Evolutionary conservation across 2,888 invertebrate genomes (phyloP), one percentile per base, ranked within the genome.

Genomic region (Drosophila pseudotakahashii): DNA sequence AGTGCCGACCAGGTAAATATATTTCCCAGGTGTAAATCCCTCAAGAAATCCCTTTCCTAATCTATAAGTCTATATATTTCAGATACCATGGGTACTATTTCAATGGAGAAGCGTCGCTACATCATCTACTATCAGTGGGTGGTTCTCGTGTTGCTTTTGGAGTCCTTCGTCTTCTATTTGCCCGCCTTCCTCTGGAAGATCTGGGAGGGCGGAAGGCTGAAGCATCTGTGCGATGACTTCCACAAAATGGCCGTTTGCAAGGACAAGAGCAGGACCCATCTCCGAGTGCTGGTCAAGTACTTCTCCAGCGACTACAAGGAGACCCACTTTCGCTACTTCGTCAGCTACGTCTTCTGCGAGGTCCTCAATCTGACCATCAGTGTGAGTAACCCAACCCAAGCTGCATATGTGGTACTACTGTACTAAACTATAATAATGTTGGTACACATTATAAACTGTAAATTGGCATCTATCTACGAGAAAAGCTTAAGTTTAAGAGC

Each of bases 331-430:
- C 89, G 89, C 83, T 96, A 96, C 83, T 95, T 95, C 2, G 89
- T 94, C 52, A 93, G 95, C 68, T 96, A 94, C 88, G 93, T 94
- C 41, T 91, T 95, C 77, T 96, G 96, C 82, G 97, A 97, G 92
- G 71, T 95, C 7, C 92, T 96, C 64, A 97, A 97, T 91, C 94
- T 96, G 79, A 36, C 93, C 34, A 96, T 96, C 92, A 95, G 95
- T 91, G 95, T 96, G 92, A 94, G 95, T 92, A 11, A 1, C 7
- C 44, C 45, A 19, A 42, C 11, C 11, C 26, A 26, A 6, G 26
- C 9, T 10, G 2, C 32, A 10, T 2, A 3, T 3, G 10, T n/a
- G n/a, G n/a, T n/a, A n/a, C n/a, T n/a, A n/a, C n/a, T n/a, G n/a
- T n/a, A n/a, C n/a, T n/a, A n/a, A n/a, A n/a, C n/a, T n/a, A n/a